Evolutionary conservation across 2,888 invertebrate species (phyloP), one percentile per base, ranked within the genome.

Genomic region (Cataglyphis altisquamis): DNA sequence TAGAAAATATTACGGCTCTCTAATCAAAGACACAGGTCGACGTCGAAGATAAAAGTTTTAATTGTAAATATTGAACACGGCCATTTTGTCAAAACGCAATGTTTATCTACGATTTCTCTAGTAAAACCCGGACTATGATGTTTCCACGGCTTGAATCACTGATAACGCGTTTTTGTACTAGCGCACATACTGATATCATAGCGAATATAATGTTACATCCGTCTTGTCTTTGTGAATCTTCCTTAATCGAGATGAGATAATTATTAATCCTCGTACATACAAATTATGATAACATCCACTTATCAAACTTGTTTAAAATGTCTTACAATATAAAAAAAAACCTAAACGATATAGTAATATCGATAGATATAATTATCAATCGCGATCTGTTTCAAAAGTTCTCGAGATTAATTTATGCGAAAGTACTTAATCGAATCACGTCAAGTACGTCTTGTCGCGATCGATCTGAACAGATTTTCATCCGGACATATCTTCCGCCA

Each of bases 91-190:
- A 45, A 45, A 52, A 52, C n/a, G 3, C 3, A 15, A 45, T 45
- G 45, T 4, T 5, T 15, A 45, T 45, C 3, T 25, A 18, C 62
- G 3, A 63, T 32, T 72, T 39, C 41, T 2, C 5, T 29, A 29
- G 15, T 73, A 63, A 62, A 63, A 8, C 9, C 9, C 36, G n/a
- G n/a, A 18, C 8, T 63, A 15, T 45, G 6, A 52, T 8, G n/a
- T 63, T 73, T 74, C 36, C 64, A 64, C 32, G 36, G 55, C 36
- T 1, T 21, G 70, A 36, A 74, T 64, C 64, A 32, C 32, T 21
- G 74, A 48, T 64, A 74, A 48, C 48, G 32, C 32, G 48, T 21
- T 48, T 74, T 15, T 74, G 36, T 18, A 48, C 12, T 39, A 29
- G 15, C 45, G 15, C 18, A 52, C 15, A 15, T 21, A 64, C 64